phyloP scores from a whole-genome alignment of 2,113 vertebrate species.

The Boulengeromyrus knoepffleri region DNA sequence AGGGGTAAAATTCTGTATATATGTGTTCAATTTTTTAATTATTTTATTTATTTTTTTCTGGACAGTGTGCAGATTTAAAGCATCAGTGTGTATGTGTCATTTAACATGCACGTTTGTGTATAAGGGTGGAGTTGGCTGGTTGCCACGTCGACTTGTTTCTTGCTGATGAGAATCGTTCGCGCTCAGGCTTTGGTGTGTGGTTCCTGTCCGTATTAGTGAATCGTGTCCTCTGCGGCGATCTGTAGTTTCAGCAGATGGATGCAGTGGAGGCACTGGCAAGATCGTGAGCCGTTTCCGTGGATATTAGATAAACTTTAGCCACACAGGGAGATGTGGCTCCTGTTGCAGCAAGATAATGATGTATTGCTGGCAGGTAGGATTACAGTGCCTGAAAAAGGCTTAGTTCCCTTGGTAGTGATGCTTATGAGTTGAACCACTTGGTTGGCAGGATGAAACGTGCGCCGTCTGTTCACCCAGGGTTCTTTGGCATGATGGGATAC shows the following conservation, averaged over 20 bases:
- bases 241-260: not conserved
- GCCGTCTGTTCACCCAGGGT: not conserved
- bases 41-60: not conserved
- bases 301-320: not conserved
- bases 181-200: not conserved
- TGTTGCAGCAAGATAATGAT: not conserved
- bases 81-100: not conserved
- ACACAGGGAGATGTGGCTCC: not conserved
- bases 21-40: not conserved
- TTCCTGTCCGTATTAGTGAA: not conserved
- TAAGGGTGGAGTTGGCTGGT: not conserved
- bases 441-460: not conserved
- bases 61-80: not conserved
- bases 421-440: not conserved
- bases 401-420: not conserved
- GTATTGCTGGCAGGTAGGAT: not conserved
- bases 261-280: not conserved
- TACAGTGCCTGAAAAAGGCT: not conserved
- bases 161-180: not conserved
- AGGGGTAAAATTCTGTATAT: not conserved
- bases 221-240: not conserved
- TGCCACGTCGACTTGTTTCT: not conserved
- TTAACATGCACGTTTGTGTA: not conserved
- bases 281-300: not conserved
- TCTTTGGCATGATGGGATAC: not conserved